Evolutionary conservation across 2,797 vertebrate species (phyloP).

Genomic region (Oryzias sinensis): DNA sequence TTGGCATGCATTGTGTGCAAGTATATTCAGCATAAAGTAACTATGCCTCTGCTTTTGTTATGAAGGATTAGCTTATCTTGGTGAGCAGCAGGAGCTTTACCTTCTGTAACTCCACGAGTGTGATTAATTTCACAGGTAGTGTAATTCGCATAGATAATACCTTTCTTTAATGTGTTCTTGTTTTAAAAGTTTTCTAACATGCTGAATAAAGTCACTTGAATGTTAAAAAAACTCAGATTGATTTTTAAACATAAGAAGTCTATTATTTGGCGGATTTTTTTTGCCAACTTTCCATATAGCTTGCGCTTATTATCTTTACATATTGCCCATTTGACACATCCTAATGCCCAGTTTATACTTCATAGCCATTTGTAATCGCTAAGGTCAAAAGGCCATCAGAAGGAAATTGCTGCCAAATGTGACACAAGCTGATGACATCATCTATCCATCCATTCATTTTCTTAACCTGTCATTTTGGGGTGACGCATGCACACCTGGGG

Average conservation of each 20-base stretch:
- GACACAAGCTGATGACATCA: too few relatives aligned
- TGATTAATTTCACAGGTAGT: constrained; percentile 60
- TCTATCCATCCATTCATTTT: too few relatives aligned
- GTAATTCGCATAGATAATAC: constrained; percentile 63
- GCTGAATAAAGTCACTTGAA: constrained; percentile 58
- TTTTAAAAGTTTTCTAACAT: constrained; percentile 57
- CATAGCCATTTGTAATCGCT: too few relatives aligned
- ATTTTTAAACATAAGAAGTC: constrained; percentile 61
- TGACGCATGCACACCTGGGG: too few relatives aligned
- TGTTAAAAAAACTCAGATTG: constrained; percentile 65
- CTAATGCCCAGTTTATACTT: too few relatives aligned
- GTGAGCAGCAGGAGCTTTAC: constrained; percentile 65
- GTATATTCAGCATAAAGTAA: constrained; percentile 33
- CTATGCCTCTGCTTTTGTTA: constrained; percentile 54
- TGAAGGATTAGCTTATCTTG: constrained; percentile 70
- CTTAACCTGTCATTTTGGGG: too few relatives aligned
- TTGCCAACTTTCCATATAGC: constrained; percentile 20
- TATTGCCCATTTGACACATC: too few relatives aligned
- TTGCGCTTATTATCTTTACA: constrained; percentile 16
- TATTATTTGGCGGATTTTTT: not conserved
- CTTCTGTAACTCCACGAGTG: constrained; percentile 61
- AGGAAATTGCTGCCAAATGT: too few relatives aligned
- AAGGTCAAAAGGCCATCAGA: too few relatives aligned
- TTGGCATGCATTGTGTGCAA: constrained; percentile 12
- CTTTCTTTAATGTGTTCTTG: constrained; percentile 42